Evolutionary conservation across 2,113 vertebrate species (phyloP), one percentile per base, ranked within the genome.

Genomic region (Bambusicola thoracicus): DNA sequence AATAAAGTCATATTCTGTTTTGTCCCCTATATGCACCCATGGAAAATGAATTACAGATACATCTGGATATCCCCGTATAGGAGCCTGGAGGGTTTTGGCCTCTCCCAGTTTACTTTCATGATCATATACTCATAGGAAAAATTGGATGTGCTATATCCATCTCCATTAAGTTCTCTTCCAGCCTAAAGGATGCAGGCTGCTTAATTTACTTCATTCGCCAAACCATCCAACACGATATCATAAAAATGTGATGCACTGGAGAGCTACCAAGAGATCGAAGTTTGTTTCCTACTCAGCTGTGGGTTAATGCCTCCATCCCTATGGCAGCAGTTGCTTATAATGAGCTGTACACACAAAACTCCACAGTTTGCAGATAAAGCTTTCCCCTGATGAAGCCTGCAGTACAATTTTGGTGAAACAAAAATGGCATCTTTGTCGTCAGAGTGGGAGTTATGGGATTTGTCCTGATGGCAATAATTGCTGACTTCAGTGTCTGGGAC

Each of bases 131-230:
- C 58, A 29, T 7, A 79, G 76, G 56, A 87, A 72, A 77, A 85
- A 56, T 61, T 83, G 59, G 32, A 67, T 82, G 65, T 43, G 63
- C 65, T 89, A 25, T 41, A 92, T 85, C 51, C 61, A 83, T 67
- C 79, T 89, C 91, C 36, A 63, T 22, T 0, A 0, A 85, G 69
- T 78, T 85, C 32, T 70, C 68, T 72, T 91, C 56, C 91, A 95
- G 76, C 51, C 48, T 94, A 63, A 72, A 91, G 76, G 82, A 94
- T 4, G 3, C 55, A 70, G 77, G 63, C 85, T 92, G 59, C 72
- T 80, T 85, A 51, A 93, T 96, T 89, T 93, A 65, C 40, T 90
- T 91, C 14, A 17, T 94, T 90, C 76, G 91, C 90, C 94, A 96
- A 86, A 85, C 40, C 80, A 8, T 94, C 85, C 68, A 51, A 93